Conservation (phyloP, 2,888 invertebrate genomes). For the Eurytoma californica region DNA sequence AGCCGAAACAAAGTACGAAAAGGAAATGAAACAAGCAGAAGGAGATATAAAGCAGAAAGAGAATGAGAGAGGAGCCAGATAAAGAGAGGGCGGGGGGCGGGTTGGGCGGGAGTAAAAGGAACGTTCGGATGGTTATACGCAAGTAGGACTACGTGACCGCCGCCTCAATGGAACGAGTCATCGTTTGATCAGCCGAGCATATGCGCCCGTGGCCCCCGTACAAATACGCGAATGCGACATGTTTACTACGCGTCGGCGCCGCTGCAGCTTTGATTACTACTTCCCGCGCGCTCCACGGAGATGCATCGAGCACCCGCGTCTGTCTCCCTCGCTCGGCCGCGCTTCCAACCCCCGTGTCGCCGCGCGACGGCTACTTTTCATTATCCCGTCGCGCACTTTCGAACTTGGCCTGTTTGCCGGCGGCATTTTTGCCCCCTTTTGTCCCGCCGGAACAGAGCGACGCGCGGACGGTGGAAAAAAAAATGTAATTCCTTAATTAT, state of each 20-base stretch:
- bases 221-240: constrained; percentile 29
- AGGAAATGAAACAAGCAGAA: constrained; percentile 1
- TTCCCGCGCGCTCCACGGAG: constrained; percentile 4
- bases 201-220: constrained; percentile 31
- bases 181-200: constrained; percentile 59
- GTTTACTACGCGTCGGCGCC: neutral
- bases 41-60: constrained; percentile 2
- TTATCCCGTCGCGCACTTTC: constrained; percentile 1
- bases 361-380: constrained; percentile 20
- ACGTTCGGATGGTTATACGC: neutral
- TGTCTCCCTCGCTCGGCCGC: neutral
- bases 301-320: neutral
- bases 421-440: neutral
- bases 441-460: neutral
- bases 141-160: constrained; percentile 14
- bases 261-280: constrained; percentile 29
- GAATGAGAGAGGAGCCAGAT: neutral
- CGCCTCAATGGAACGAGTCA: constrained; percentile 55
- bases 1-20: too few relatives aligned
- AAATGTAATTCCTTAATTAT: constrained; percentile 43
- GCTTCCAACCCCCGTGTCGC: neutral
- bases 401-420: neutral
- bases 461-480: neutral
- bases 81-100: too few relatives aligned
- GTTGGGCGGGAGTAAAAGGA: neutral